Conservation (phyloP, 1,140 invertebrate species). For the Pissodes strobi region DNA sequence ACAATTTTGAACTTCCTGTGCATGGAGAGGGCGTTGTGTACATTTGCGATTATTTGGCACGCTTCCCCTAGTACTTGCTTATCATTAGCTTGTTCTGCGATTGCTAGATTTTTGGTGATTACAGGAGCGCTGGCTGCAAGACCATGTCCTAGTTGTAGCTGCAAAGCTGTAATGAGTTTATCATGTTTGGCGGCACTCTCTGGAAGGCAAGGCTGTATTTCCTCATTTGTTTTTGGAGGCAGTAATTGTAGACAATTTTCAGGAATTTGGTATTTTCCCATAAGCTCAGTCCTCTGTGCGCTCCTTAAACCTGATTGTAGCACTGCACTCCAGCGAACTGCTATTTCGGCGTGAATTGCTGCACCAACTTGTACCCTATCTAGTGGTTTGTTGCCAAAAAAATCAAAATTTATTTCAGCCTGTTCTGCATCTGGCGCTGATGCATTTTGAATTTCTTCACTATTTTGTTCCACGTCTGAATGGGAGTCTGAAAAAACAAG, state of each 20-base stretch:
- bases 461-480: no score
- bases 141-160: background rate
- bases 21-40: conserved; percentile 2
- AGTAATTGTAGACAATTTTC: background rate
- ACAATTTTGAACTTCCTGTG: conserved; percentile 5
- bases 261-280: no score
- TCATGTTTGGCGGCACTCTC: background rate
- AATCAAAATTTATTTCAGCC: no score
- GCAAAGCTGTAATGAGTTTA: conserved; percentile 2
- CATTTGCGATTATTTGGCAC: conserved; percentile 13
- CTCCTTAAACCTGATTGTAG: no score
- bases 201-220: conserved; percentile 6
- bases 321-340: no score
- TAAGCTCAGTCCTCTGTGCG: no score
- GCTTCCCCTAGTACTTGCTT: conserved; percentile 7
- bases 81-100: conserved; percentile 3
- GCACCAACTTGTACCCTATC: no score
- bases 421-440: no score
- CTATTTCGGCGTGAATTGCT: no score
- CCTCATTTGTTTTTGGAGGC: background rate
- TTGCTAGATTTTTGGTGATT: background rate
- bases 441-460: no score
- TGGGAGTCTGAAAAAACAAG: no score
- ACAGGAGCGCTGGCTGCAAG: background rate
- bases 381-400: no score